These are phyloP conservation scores for Hybos culiciformis DNA, from an alignment of 2,888 invertebrate species.

Conservation along the genomic window DNA sequence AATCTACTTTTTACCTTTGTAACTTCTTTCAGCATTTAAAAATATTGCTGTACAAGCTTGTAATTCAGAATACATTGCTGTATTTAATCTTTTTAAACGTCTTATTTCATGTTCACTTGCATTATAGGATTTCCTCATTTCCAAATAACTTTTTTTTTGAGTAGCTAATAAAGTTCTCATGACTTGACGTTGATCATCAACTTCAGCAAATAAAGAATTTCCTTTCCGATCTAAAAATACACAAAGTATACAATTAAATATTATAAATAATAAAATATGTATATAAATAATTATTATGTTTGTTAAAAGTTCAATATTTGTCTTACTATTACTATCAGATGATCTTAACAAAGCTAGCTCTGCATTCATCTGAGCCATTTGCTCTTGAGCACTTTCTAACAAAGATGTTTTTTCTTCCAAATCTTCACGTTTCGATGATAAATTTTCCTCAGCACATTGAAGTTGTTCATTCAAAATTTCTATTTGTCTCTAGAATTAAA, in stretches of 20 bases:
- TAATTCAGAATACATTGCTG: constrained; percentile 31
- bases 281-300: background rate
- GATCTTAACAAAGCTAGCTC: constrained; percentile 25
- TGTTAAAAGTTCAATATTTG: background rate
- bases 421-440: constrained; percentile 28
- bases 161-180: constrained; percentile 44
- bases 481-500: constrained; percentile 23
- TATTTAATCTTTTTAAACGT: constrained; percentile 31
- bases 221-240: constrained; percentile 42
- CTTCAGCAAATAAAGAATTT: constrained; percentile 50
- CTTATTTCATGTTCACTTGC: constrained; percentile 32
- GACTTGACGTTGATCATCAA: constrained; percentile 49
- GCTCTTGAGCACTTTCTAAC: constrained; percentile 31
- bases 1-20: constrained; percentile 32
- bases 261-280: background rate
- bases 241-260: background rate
- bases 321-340: constrained; percentile 25
- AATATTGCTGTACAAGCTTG: constrained; percentile 31
- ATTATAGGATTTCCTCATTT: constrained; percentile 31
- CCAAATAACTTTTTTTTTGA: constrained; percentile 45
- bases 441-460: constrained; percentile 29
- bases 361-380: constrained; percentile 28
- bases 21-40: constrained; percentile 30
- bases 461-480: constrained; percentile 30
- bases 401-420: constrained; percentile 28